Base-by-base conservation (phyloP, 2,888 invertebrate species). In the Fragum fragum region DNA sequence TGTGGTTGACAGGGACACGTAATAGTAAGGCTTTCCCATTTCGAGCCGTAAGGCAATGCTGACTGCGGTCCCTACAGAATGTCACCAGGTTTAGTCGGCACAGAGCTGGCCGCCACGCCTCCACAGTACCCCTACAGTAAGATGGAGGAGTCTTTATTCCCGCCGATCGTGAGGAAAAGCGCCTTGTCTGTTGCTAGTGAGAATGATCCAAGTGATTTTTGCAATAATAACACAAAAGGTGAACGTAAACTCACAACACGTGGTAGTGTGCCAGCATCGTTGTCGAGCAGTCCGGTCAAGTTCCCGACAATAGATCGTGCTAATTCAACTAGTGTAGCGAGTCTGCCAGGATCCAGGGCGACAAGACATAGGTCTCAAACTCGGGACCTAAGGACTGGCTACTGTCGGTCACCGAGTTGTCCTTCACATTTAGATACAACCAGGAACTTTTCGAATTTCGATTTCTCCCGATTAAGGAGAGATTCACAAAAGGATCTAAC, bases 391-490 rank as follows among this genome's bases (percentile, higher is more conserved):
- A 70, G 80, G 3, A 36, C 79, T 11, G 72, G 79, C 3, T 83
- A 83, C 26, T 84, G 87, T 47, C 71, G 85, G n/a, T 88, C 88
- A 16, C 88, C 88, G 18, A 88, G 88, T 66, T 88, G 87, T 71
- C 88, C 88, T 0, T 87, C 88, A 14, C 57, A 85, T 78, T 29
- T 85, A 1, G 80, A 80, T 28, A 68, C 76, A 21, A 77, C 55
- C 53, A 66, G 82, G 57, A 79, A 85, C 42, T 75, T 77, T 70
- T 73, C 55, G 53, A 66, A 70, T 26, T 69, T 76, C 47, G 76
- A 81, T 21, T 32, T 73, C 63, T 73, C 76, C 26, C 42, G 70
- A 39, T 71, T 73, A 16, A 79, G 59, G 57, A 29, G 47, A 47
- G 55, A 78, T 18, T 26, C 57, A 29, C 39, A 68, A 32, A 55